A percentile compares a stretch with the other conserved stretches of the same genome.
Conservation (phyloP, 2,797 vertebrate species). For the Leptoclinus maculatus region DNA sequence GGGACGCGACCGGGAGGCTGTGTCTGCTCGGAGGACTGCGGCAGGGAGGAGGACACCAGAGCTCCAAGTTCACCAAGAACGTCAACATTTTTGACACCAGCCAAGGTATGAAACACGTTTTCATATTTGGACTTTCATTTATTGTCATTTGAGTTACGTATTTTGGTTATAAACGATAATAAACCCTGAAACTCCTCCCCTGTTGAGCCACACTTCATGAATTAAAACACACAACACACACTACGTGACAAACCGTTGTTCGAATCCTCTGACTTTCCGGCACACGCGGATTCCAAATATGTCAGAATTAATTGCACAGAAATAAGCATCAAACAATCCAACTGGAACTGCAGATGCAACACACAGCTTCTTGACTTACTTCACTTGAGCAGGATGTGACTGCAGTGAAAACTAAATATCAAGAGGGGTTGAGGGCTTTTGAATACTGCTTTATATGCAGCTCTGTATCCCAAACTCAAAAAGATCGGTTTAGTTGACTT, state of each 20-base stretch:
- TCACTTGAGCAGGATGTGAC: not conserved
- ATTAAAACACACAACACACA: not conserved
- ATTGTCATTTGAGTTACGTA: not conserved
- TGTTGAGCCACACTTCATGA: not conserved
- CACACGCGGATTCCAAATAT: not conserved
- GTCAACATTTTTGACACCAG: constrained; percentile 94
- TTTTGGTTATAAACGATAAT: not conserved
- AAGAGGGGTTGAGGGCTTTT: not conserved
- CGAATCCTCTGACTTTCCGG: not conserved
- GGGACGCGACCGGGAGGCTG: constrained; percentile 86
- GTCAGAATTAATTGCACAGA: not conserved
- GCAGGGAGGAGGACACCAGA: constrained; percentile 92
- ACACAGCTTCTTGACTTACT: not conserved
- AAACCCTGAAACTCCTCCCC: not conserved
- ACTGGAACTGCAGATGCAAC: not conserved
- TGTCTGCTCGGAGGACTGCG: constrained; percentile 94
- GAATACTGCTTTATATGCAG: constrained; percentile 11
- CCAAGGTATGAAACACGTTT: constrained; percentile 84
- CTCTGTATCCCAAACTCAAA: not conserved
- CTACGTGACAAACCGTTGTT: not conserved
- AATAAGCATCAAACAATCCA: not conserved
- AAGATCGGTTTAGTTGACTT: not conserved
- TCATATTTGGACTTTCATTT: not conserved
- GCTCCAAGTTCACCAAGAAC: constrained; percentile 96
- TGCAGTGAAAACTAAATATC: not conserved